Evolutionary conservation across 1,140 invertebrate genomes (phyloP).

Genomic region (Formica selysi): DNA sequence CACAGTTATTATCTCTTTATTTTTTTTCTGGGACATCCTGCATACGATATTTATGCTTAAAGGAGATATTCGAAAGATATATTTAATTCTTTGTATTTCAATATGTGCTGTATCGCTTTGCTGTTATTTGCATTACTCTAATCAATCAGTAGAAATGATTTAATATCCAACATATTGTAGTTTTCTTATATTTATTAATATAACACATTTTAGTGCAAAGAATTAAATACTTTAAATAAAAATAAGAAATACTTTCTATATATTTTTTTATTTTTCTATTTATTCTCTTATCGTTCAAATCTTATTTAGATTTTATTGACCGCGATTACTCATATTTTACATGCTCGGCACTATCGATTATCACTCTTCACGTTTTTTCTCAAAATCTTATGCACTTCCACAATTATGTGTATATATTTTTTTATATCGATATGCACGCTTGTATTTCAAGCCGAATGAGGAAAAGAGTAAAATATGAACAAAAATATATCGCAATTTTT

Average conservation of each 20-base stretch:
- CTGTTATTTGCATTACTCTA: neutral
- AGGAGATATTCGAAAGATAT: neutral
- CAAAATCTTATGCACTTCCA: constrained; percentile 54
- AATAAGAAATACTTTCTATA: neutral
- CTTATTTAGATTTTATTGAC: constrained; percentile 5
- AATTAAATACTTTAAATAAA: constrained; percentile 9
- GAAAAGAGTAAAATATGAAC: constrained; percentile 63
- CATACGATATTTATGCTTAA: neutral
- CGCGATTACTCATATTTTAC: neutral
- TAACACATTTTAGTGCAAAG: constrained; percentile 20
- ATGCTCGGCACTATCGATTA: constrained; percentile 36
- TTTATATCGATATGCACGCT: constrained; percentile 61
- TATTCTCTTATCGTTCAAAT: neutral
- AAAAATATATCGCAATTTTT: neutral
- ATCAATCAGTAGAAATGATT: neutral
- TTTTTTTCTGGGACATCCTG: constrained; percentile 26
- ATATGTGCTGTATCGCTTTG: neutral
- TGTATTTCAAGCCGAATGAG: constrained; percentile 59
- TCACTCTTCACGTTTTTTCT: constrained; percentile 34
- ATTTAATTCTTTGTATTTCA: constrained; percentile 48
- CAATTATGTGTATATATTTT: constrained; percentile 31
- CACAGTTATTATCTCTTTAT: neutral
- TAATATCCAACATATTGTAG: neutral
- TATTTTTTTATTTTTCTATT: constrained; percentile 12
- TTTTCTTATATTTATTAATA: neutral